Percentiles rank a stretch among this genome's conserved stretches.
phyloP scores from a whole-genome alignment of 2,797 vertebrate species.

The Ctenochaetus hawaiiensis region DNA sequence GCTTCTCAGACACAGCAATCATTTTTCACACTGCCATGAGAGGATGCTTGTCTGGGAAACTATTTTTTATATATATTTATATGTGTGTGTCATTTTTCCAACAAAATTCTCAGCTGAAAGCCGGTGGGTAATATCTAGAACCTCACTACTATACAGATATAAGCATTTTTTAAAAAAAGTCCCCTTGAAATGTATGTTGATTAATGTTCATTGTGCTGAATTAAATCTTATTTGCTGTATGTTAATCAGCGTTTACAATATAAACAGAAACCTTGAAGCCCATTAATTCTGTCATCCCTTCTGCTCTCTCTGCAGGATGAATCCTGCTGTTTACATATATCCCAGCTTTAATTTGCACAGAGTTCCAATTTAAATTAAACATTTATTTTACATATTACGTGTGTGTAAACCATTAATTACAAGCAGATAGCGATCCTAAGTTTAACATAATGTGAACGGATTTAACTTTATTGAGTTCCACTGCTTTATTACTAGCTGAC shows the following conservation, averaged over 20 bases:
- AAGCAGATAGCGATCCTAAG: neutral
- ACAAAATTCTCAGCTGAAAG: neutral
- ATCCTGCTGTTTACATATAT: slow-evolving; percentile 14
- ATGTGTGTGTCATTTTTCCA: neutral
- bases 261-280: slow-evolving; percentile 32
- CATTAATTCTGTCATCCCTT: slow-evolving; percentile 25
- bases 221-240: slow-evolving; percentile 40
- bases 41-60: slow-evolving; percentile 1
- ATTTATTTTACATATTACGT: slow-evolving; percentile 14
- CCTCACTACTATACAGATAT: slow-evolving; percentile 8
- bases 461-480: too few relatives aligned
- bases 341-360: slow-evolving; percentile 3
- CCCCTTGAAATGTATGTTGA: slow-evolving; percentile 10
- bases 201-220: slow-evolving; percentile 27
- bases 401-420: slow-evolving; percentile 20
- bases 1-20: neutral
- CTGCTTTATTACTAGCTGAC: too few relatives aligned
- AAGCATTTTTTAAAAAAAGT: neutral
- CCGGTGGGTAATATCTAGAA: neutral
- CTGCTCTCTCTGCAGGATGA: neutral
- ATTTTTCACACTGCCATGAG: neutral
- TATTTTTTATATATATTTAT: neutral
- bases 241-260: slow-evolving; percentile 37
- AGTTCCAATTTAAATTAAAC: slow-evolving; percentile 25
- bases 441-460: too few relatives aligned